Evolutionary conservation across 2,797 vertebrate genomes (phyloP).

Genomic region (Arremon aurantiirostris): DNA sequence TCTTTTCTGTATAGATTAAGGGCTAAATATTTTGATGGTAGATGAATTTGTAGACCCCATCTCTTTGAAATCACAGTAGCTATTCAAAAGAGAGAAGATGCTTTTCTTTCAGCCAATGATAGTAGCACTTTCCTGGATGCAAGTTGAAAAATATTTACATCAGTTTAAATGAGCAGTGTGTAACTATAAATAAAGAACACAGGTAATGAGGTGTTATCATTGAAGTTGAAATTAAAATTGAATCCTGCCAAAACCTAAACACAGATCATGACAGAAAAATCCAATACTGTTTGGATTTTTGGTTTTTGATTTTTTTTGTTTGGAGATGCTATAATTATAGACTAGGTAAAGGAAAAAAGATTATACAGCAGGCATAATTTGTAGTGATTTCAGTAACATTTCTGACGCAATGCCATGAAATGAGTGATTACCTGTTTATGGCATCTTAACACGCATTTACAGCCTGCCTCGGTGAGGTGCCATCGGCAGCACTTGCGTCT

Average conservation of each 20-base stretch:
- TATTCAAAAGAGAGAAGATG: not conserved
- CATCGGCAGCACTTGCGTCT: fast-evolving
- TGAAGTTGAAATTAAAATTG: slow-evolving; percentile 63
- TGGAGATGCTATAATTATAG: slow-evolving; percentile 29
- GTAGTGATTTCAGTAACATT: not conserved
- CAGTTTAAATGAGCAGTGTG: slow-evolving; percentile 5
- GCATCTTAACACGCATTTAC: fast-evolving
- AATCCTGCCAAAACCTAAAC: slow-evolving; percentile 46
- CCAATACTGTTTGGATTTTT: not conserved
- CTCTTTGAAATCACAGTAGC: not conserved
- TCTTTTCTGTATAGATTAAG: slow-evolving; percentile 1
- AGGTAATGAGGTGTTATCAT: slow-evolving; percentile 44
- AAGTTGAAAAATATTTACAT: slow-evolving; percentile 15
- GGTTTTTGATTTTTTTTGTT: not conserved
- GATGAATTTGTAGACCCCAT: not conserved
- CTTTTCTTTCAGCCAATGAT: not conserved
- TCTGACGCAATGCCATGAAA: not conserved
- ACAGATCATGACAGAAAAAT: slow-evolving; percentile 29
- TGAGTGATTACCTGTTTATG: not conserved
- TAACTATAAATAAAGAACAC: slow-evolving; percentile 49
- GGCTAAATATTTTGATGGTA: not conserved
- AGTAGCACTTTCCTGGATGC: not conserved
- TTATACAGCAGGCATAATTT: slow-evolving; percentile 1
- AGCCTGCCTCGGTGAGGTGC: fast-evolving
- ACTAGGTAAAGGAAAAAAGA: not conserved